These are phyloP conservation scores for Beris morrisii DNA, from an alignment of 2,888 invertebrate species.

Conservation along the genomic window DNA sequence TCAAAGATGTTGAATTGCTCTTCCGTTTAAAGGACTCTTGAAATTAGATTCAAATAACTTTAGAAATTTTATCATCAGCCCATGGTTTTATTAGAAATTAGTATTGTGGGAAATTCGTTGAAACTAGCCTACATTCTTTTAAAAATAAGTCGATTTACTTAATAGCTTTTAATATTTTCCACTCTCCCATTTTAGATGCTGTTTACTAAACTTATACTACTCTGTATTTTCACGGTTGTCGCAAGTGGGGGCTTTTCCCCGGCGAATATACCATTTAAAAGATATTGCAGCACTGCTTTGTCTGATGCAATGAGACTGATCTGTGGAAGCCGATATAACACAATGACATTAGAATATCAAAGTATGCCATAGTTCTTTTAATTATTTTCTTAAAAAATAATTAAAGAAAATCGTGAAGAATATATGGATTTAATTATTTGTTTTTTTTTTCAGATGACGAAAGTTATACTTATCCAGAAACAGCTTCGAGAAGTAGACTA, in stretches of 20 bases:
- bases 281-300: constrained; percentile 48
- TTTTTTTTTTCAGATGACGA: constrained; percentile 23
- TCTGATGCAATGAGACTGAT: constrained; percentile 47
- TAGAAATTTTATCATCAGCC: too few species aligned
- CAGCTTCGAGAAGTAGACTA: constrained; percentile 42
- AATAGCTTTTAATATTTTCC: too few species aligned
- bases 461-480: constrained; percentile 33
- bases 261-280: constrained; percentile 39
- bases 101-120: too few species aligned
- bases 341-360: constrained; percentile 45
- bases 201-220: constrained; percentile 28
- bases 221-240: constrained; percentile 23
- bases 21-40: too few species aligned
- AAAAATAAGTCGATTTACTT: too few species aligned
- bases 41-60: too few species aligned
- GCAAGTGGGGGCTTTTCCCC: constrained; percentile 28
- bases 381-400: neutral
- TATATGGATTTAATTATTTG: neutral
- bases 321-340: constrained; percentile 48
- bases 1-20: too few species aligned
- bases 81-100: too few species aligned
- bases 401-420: too few species aligned
- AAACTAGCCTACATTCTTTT: too few species aligned
- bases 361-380: constrained; percentile 45
- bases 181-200: constrained; percentile 28